Percentiles rank a stretch among this genome's conserved stretches.
Conservation (phyloP, 2,888 invertebrate species). For the Hesperia comma region DNA sequence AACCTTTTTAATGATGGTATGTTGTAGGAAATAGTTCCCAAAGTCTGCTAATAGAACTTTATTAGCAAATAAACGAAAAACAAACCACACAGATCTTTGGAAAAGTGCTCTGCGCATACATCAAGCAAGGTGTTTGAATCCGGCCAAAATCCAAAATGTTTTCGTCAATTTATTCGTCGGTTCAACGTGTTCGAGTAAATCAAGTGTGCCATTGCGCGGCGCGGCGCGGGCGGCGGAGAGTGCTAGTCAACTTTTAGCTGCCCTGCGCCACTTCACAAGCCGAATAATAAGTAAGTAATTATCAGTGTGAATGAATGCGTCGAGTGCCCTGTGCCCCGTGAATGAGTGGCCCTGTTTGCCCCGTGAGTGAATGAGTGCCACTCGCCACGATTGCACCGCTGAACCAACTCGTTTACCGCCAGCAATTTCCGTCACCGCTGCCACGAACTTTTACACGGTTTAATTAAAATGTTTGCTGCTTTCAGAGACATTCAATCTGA, state of each 20-base stretch:
- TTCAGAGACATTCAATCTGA: neutral
- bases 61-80: too few species aligned
- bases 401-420: neutral
- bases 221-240: neutral
- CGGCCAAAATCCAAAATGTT: neutral
- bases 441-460: neutral
- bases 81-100: too few species aligned
- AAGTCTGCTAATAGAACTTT: too few species aligned
- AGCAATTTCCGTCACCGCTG: neutral
- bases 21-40: too few species aligned
- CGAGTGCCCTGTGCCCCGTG: neutral
- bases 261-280: neutral
- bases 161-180: neutral
- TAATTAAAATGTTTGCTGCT: neutral
- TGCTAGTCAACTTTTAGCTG: too few species aligned
- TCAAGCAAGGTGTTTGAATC: neutral
- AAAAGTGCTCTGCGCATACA: too few species aligned
- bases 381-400: neutral
- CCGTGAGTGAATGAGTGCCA: neutral
- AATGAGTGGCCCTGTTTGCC: neutral
- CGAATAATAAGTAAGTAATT: too few species aligned
- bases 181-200: slow-evolving; percentile 1
- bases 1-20: too few species aligned
- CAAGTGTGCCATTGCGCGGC: neutral
- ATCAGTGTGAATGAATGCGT: neutral